A percentile compares a stretch with the other conserved stretches of the same genome.
Evolutionary conservation across 2,113 vertebrate genomes (phyloP).

Genomic region (Ptyas mucosa): DNA sequence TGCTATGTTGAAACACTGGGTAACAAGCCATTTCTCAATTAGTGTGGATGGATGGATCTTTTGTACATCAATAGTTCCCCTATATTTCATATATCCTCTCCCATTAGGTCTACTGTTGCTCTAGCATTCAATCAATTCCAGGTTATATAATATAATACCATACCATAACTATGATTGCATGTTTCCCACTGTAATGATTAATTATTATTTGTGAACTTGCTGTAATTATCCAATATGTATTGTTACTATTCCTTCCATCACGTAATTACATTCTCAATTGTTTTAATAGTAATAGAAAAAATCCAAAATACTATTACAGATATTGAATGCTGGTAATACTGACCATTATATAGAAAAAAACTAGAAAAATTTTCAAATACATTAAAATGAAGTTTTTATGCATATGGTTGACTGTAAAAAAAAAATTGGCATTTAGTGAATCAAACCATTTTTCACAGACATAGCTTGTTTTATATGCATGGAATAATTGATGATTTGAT

Average conservation of each 20-base stretch:
- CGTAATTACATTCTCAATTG: background rate
- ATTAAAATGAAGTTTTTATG: background rate
- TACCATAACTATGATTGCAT: background rate
- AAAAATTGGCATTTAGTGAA: background rate
- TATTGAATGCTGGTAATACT: background rate
- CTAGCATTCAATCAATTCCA: background rate
- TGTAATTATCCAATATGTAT: background rate
- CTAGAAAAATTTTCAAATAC: background rate
- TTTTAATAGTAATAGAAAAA: background rate
- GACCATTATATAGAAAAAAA: background rate
- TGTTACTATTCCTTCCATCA: background rate
- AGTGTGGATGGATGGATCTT: background rate
- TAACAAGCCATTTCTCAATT: background rate
- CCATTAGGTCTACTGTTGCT: background rate
- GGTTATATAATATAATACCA: background rate
- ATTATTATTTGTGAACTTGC: background rate
- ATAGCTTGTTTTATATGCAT: background rate
- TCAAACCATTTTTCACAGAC: background rate
- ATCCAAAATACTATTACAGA: background rate
- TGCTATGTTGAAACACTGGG: background rate
- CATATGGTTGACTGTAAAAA: background rate
- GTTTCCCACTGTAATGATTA: background rate
- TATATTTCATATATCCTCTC: background rate
- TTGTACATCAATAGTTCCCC: background rate
- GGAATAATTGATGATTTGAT: background rate